A percentile compares a stretch with the other conserved stretches of the same genome.
phyloP scores from a whole-genome alignment of 2,888 invertebrate genomes.

The Apoda limacodes region DNA sequence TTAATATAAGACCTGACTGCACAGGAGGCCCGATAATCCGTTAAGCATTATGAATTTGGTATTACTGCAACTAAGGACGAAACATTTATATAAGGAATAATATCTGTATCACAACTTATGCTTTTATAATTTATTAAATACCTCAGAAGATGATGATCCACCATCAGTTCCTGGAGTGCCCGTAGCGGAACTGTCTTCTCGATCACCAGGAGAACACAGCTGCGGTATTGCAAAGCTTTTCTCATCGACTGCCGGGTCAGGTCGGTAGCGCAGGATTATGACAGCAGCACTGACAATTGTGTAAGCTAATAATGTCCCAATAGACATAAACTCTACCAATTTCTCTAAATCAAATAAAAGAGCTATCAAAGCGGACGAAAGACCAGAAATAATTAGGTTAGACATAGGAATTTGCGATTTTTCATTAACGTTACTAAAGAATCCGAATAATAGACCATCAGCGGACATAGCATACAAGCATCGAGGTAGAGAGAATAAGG shows the following conservation, averaged over 20 bases:
- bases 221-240: constrained; percentile 57
- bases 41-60: too few species aligned
- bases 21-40: too few species aligned
- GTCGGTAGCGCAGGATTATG: constrained; percentile 85
- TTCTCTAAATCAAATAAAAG: constrained; percentile 89
- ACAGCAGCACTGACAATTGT: constrained; percentile 93
- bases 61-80: too few species aligned
- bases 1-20: too few species aligned
- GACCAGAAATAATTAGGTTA: constrained; percentile 82
- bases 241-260: constrained; percentile 61
- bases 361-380: constrained; percentile 82
- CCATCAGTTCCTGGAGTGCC: constrained; percentile 72
- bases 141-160: constrained; percentile 70
- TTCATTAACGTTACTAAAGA: constrained; percentile 80
- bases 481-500: constrained; percentile 86
- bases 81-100: too few species aligned
- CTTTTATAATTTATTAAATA: too few species aligned
- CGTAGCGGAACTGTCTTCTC: constrained; percentile 72
- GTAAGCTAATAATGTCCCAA: constrained; percentile 88
- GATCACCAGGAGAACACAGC: constrained; percentile 65
- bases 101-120: too few species aligned
- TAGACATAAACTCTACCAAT: constrained; percentile 94
- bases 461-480: constrained; percentile 93
- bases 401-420: constrained; percentile 85
- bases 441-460: constrained; percentile 87